Evolutionary conservation across 2,888 invertebrate species (phyloP), one percentile per base, ranked within the genome.

Genomic region (Ecliptopera silaceata): DNA sequence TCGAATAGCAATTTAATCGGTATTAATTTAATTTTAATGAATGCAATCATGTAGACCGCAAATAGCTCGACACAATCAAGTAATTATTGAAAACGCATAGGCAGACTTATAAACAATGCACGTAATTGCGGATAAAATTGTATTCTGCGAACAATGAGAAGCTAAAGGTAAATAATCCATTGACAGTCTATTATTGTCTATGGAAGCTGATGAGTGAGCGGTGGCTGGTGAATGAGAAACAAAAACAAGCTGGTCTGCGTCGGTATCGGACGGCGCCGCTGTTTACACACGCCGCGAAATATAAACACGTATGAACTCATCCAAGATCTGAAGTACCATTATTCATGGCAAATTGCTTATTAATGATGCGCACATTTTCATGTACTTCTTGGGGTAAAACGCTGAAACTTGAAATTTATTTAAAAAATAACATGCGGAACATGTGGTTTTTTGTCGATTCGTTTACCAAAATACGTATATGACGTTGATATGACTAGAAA

Each of bases 221-320:
- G 53, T 57, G 67, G 72, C 69, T 64, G 53, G 53, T 65, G 62
- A 79, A 74, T 72, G 72, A 77, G 68, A 74, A 78, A 76, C 70
- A 72, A 79, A 78, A 79, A 80, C 77, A 81, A 70, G 69, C 70
- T 68, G 74, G 60, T 69, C 71, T 66, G 68, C 71, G 71, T 75
- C 73, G 64, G 59, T 52, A 66, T 62, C 53, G 41, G 60, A 59
- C 52, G 48, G 50, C 44, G 32, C 51, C 46, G 54, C 55, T 76
- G 72, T 78, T 77, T 79, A 75, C 70, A 74, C 64, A 68, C 61
- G 51, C 59, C 51, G 52, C 61, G 62, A 50, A 71, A 64, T 67
- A 71, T 79, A 78, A 82, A 79, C 74, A 75, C 44, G 60, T 59
- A 68, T 65, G 64, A 59, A 49, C 43, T 56, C 50, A 47, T 49